Evolutionary conservation across 2,888 invertebrate species (phyloP), one percentile per base, ranked within the genome.

Genomic region (Orgyia antiqua): DNA sequence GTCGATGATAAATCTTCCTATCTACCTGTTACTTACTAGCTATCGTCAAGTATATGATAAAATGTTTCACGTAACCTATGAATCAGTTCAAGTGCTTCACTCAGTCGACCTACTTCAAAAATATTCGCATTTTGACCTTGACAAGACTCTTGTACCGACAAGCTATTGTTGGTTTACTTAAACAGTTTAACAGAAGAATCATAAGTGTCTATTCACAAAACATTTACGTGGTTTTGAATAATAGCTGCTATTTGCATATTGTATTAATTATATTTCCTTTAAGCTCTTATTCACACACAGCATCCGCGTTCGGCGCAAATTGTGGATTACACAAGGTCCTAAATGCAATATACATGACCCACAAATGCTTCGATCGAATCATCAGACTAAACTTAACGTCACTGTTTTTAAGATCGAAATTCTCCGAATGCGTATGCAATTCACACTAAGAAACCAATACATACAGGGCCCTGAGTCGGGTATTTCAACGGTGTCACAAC

Each of bases 311-410:
- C 59, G 55, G 55, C n/a, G n/a, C 55, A 58, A 59, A 66, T 66
- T 60, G 58, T 57, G 64, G 62, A 58, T 67, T 62, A 56, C 63
- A 72, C 75, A 77, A 78, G 78, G 75, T 70, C 52, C 63, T 56
- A 4, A 4, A 59, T 68, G 71, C 73, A 72, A 70, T 70, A 68
- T 69, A 60, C 58, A 57, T 73, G 75, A 74, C 79, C 79, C 73
- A 79, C 69, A 75, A 71, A 71, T 56, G 56, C 56, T 49, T 31
- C 39, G 50, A 47, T n/a, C n/a, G n/a, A n/a, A 34, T 52, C 45
- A 48, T 57, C 50, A 68, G 46, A 63, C 61, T 67, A 59, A 51
- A 69, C 71, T 64, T 49, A 69, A 49, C 58, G 51, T 48, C 52
- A 27, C 33, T 34, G 57, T 42, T 54, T 52, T 51, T 71, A 70